Percentiles rank a stretch among this genome's conserved stretches.
Evolutionary conservation across 2,797 vertebrate genomes (phyloP).

Genomic region (Ctenopoma kingsleyae): DNA sequence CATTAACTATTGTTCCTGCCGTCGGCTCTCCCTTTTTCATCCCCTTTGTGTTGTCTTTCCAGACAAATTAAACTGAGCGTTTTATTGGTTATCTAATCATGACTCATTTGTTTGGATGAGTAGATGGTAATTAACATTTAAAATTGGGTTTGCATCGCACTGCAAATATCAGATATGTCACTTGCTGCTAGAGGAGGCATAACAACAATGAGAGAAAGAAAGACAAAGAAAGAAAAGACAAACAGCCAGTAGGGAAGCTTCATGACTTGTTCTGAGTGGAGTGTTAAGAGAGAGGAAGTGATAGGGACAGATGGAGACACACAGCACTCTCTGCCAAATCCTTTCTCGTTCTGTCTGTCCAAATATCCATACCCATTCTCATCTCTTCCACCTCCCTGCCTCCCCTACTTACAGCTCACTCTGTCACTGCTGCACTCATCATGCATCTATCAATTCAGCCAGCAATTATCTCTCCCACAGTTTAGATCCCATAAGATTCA

Average conservation of each 20-base stretch:
- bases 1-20: constrained; percentile 40
- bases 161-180: constrained; percentile 68
- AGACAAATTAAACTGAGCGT: constrained; percentile 59
- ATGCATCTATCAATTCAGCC: constrained; percentile 30
- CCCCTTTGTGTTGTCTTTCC: constrained; percentile 55
- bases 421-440: constrained; percentile 43
- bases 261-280: constrained; percentile 65
- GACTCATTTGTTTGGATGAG: constrained; percentile 68
- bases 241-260: constrained; percentile 59
- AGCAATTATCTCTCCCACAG: constrained; percentile 10
- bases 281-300: constrained; percentile 62
- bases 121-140: constrained; percentile 73
- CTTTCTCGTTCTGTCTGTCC: constrained; percentile 65
- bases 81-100: constrained; percentile 68
- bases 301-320: constrained; percentile 81
- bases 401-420: constrained; percentile 50
- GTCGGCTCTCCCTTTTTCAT: constrained; percentile 24
- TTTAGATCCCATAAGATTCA: not conserved
- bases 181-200: constrained; percentile 39
- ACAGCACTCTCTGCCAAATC: constrained; percentile 72
- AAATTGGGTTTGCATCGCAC: constrained; percentile 54
- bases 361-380: constrained; percentile 61
- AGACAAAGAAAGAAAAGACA: constrained; percentile 30
- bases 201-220: not conserved
- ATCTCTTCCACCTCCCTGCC: constrained; percentile 56